Evolutionary conservation across 2,797 vertebrate genomes (phyloP).

Genomic region (Valencia hispanica): DNA sequence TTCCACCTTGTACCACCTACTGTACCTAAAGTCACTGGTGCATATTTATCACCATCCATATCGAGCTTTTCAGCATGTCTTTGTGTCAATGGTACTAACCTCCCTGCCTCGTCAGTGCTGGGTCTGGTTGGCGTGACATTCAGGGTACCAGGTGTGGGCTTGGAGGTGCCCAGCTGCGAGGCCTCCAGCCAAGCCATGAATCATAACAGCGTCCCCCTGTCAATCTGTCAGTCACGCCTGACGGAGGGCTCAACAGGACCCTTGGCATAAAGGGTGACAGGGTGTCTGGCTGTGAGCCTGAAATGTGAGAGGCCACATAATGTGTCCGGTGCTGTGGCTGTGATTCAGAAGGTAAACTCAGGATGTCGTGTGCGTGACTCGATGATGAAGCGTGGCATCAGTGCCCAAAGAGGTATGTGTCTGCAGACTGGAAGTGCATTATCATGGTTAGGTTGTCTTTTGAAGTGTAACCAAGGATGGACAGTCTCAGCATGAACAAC

Average conservation of each 20-base stretch:
- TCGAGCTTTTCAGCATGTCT: conserved; percentile 31
- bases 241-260: conserved; percentile 69
- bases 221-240: conserved; percentile 74
- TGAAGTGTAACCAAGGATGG: conserved; percentile 37
- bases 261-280: conserved; percentile 45
- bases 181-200: conserved; percentile 76
- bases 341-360: conserved; percentile 23
- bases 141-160: conserved; percentile 76
- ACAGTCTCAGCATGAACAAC: conserved; percentile 48
- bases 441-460: conserved; percentile 34
- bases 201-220: conserved; percentile 67
- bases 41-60: conserved; percentile 36
- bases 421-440: conserved; percentile 45
- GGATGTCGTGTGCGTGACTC: conserved; percentile 45
- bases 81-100: conserved; percentile 25
- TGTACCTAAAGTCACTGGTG: conserved; percentile 15
- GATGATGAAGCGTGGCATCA: conserved; percentile 49
- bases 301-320: conserved; percentile 39
- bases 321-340: conserved; percentile 3
- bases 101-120: conserved; percentile 16
- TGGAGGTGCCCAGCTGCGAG: conserved; percentile 78
- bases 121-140: conserved; percentile 46
- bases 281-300: conserved; percentile 45
- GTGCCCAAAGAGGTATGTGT: conserved; percentile 30
- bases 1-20: background rate